Conservation (phyloP, 2,888 invertebrate species). For the Urechis unicinctus region DNA sequence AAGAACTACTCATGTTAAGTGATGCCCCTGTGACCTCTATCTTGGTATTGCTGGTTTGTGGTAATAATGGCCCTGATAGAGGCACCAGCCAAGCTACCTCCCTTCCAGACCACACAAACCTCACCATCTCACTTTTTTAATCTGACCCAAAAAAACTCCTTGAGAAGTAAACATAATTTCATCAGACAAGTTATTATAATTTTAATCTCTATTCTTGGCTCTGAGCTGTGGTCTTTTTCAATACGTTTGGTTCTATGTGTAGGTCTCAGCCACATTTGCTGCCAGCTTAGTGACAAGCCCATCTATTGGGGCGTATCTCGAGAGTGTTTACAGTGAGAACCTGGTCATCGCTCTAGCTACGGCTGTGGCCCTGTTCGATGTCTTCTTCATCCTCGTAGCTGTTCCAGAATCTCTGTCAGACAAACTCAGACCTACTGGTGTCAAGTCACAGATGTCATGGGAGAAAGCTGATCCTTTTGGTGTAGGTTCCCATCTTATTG, state of each 20-base stretch:
- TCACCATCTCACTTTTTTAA: no score
- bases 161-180: not conserved
- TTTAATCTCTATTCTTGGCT: not conserved
- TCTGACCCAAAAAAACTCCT: no score
- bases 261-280: conserved; percentile 94
- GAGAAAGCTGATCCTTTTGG: conserved; percentile 96
- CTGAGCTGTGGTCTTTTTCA: no score
- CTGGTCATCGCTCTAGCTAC: conserved; percentile 92
- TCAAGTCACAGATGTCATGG: conserved; percentile 61
- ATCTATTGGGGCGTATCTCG: conserved; percentile 73
- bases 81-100: no score
- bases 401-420: conserved; percentile 98
- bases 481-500: conserved; percentile 53
- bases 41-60: no score
- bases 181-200: not conserved
- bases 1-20: no score
- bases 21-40: no score
- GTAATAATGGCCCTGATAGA: no score
- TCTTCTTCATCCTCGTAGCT: conserved; percentile 94
- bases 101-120: no score
- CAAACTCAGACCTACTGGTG: conserved; percentile 62
- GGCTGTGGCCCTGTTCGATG: conserved; percentile 87
- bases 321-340: conserved; percentile 68
- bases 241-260: conserved; percentile 7
- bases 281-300: conserved; percentile 98